Conservation (phyloP, 2,113 vertebrate species). For the Tamias sibiricus region DNA sequence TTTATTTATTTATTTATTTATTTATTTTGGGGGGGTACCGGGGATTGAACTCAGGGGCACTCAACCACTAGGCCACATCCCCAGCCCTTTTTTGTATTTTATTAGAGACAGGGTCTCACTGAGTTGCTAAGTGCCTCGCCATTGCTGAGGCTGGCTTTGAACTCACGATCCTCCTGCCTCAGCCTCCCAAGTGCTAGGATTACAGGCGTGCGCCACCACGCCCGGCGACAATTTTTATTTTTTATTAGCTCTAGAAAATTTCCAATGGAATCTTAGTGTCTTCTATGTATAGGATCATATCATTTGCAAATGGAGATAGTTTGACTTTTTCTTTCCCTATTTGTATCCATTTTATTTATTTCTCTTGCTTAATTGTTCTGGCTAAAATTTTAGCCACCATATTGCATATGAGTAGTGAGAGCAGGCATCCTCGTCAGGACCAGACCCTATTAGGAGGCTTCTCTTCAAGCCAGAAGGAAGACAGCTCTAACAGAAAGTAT, state of each 20-base stretch:
- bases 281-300: not conserved
- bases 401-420: not conserved
- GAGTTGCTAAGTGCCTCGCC: too few relatives aligned
- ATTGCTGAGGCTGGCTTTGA: too few relatives aligned
- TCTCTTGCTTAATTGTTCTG: not conserved
- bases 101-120: too few relatives aligned
- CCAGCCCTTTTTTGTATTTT: too few relatives aligned
- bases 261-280: not conserved
- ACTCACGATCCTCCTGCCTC: too few relatives aligned
- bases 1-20: too few relatives aligned
- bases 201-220: too few relatives aligned
- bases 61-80: too few relatives aligned
- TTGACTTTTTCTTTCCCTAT: not conserved
- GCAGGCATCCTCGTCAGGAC: not conserved
- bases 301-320: not conserved
- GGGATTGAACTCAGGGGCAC: too few relatives aligned
- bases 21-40: too few relatives aligned
- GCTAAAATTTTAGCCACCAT: not conserved
- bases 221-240: not conserved
- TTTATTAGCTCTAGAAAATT: not conserved
- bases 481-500: not conserved
- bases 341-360: not conserved
- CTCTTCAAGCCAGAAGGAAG: not conserved
- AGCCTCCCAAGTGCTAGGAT: too few relatives aligned
- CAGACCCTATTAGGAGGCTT: not conserved